Base-by-base conservation (phyloP, 1,140 invertebrate species). In the Muscidifurax raptorellus region DNA sequence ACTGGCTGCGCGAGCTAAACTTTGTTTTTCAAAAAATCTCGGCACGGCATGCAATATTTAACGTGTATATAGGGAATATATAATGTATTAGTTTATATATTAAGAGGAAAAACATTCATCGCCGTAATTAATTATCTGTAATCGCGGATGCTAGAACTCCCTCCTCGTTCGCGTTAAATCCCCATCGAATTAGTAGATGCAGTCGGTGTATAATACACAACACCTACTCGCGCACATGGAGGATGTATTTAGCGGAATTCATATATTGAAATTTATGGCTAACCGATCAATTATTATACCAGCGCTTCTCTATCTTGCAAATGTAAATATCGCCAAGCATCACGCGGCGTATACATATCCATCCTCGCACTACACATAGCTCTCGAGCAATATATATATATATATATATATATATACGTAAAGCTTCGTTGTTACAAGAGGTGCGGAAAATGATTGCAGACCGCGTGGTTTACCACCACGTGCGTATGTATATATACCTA, bases 111-210 rank as follows among this genome's bases (percentile, higher is more conserved):
- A 28, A 72, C 52, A 77, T 85, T 47, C 25, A 80, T 80, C 77
- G 28, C 27, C 80, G 27, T 66, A 78, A 77, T 77, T 78, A 79
- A 83, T 83, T 83, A 79, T 71, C 76, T 25, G 30, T 83, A 47
- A 83, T 66, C 32, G n/a, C n/a, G 47, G 52, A 59, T 25, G 67
- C 52, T 27, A 67, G n/a, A n/a, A 25, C 36, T 27, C 25, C 15
- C 72, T 44, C 32, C 12, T 28, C 52, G 13, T 2, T 79, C 66
- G n/a, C n/a, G 72, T 84, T 79, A 79, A 27, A 79, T 27, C 72
- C 75, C 18, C 76, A 79, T 84, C 64, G 78, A 59, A 84, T 84
- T 78, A 79, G 40, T 59, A 84, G 66, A 18, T 66, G 25, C 71
- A 79, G 40, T 59, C 79, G 66, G 27, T 66, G 25, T n/a, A n/a